Evolutionary conservation across 2,888 invertebrate genomes (phyloP).

Genomic region (Chaetoderma sp.): DNA sequence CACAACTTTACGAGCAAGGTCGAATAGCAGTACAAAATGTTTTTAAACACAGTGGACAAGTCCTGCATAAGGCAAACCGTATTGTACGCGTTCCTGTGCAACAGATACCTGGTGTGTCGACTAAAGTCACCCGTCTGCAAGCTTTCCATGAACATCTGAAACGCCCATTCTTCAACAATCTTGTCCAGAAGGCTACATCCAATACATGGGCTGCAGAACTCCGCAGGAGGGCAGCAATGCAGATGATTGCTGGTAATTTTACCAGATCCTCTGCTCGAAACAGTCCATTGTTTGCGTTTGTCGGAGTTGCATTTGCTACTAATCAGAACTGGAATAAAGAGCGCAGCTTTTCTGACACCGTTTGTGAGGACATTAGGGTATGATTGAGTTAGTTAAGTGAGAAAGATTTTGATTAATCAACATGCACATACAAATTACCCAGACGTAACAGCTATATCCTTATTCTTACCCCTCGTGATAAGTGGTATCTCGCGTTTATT

Average conservation of each 20-base stretch:
- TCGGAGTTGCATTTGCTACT: slow-evolving; percentile 41
- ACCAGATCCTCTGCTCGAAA: slow-evolving; percentile 27
- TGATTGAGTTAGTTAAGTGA: slow-evolving; percentile 6
- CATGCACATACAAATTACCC: too few species aligned
- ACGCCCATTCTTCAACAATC: slow-evolving; percentile 10
- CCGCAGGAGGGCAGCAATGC: slow-evolving; percentile 40
- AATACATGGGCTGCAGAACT: slow-evolving; percentile 39
- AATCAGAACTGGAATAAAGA: slow-evolving; percentile 17
- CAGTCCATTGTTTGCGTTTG: slow-evolving; percentile 43
- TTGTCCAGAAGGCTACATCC: slow-evolving; percentile 33
- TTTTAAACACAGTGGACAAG: slow-evolving; percentile 5
- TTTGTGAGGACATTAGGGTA: slow-evolving; percentile 38
- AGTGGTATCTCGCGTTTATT: too few species aligned
- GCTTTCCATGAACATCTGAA: slow-evolving; percentile 1
- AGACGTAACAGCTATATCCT: too few species aligned
- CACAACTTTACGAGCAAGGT: slow-evolving; percentile 15
- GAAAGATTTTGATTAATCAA: too few species aligned
- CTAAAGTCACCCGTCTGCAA: too few species aligned
- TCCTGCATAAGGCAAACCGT: neutral
- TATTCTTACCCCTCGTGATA: too few species aligned
- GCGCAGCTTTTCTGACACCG: slow-evolving; percentile 27
- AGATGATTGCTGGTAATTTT: slow-evolving; percentile 16
- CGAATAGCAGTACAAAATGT: slow-evolving; percentile 15
- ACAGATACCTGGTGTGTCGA: too few species aligned
- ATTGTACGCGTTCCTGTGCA: too few species aligned